Evolutionary conservation across 2,113 vertebrate genomes (phyloP).

Genomic region (Ranitomeya variabilis): DNA sequence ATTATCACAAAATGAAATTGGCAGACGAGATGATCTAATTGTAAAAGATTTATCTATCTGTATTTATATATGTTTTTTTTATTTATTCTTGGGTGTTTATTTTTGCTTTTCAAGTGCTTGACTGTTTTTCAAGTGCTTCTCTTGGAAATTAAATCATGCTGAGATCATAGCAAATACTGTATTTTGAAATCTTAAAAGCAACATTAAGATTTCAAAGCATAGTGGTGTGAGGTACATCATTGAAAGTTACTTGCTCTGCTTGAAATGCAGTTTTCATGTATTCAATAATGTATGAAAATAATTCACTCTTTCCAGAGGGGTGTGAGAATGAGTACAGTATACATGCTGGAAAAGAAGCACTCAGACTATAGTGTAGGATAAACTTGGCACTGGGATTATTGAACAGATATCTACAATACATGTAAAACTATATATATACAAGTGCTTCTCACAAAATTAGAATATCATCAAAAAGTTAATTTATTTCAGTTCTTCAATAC

Average conservation of each 20-base stretch:
- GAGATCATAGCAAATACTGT: neutral
- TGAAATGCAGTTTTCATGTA: neutral
- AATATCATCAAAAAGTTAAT: too few relatives aligned
- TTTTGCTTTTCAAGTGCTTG: neutral
- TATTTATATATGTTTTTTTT: neutral
- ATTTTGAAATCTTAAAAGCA: slow-evolving; percentile 15
- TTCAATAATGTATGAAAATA: neutral
- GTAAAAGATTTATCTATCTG: neutral
- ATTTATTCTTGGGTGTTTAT: neutral
- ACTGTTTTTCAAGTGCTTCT: neutral
- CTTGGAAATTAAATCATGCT: neutral
- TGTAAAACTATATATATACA: too few relatives aligned
- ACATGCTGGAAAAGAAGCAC: neutral
- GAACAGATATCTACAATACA: neutral
- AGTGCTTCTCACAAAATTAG: too few relatives aligned
- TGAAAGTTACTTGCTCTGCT: neutral
- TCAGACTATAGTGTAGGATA: neutral
- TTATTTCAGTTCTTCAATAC: too few relatives aligned
- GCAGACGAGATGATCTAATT: neutral
- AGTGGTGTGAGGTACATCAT: neutral
- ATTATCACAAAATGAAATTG: neutral
- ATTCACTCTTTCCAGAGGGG: neutral
- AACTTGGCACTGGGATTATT: neutral
- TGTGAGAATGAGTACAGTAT: neutral
- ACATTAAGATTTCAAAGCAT: neutral